Conservation (phyloP, 1,140 invertebrate genomes). For the Bombus ignitus region DNA sequence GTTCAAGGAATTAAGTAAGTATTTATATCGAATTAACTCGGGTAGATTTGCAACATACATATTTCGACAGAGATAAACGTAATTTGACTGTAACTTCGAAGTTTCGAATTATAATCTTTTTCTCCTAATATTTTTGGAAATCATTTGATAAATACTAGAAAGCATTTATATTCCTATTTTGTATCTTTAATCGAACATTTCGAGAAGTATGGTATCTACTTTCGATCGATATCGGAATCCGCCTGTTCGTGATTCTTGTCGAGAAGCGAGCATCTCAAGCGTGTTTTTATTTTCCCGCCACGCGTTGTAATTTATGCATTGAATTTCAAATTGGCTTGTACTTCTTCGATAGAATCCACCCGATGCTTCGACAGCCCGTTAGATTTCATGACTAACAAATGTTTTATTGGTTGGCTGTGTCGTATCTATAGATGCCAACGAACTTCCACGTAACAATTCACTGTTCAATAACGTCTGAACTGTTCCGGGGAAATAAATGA, state of each 20-base stretch:
- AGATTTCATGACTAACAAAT: slow-evolving; percentile 55
- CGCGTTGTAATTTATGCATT: slow-evolving; percentile 62
- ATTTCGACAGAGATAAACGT: neutral
- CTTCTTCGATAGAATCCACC: slow-evolving; percentile 32
- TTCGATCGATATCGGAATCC: neutral
- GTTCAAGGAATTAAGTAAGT: too few species aligned
- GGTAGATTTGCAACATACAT: neutral
- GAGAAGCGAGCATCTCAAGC: neutral
- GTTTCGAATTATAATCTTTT: neutral
- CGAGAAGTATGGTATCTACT: neutral
- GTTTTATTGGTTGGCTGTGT: slow-evolving; percentile 43
- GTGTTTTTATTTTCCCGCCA: slow-evolving; percentile 49
- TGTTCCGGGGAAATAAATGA: slow-evolving; percentile 47
- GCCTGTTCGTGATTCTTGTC: slow-evolving; percentile 35
- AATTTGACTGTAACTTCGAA: neutral
- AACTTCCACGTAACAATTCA: slow-evolving; percentile 50
- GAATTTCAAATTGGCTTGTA: slow-evolving; percentile 53
- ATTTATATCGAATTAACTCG: too few species aligned
- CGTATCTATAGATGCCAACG: slow-evolving; percentile 14
- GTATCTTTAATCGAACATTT: neutral
- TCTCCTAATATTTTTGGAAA: neutral
- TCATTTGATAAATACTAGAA: neutral
- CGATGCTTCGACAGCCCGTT: slow-evolving; percentile 46
- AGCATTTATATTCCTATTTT: neutral
- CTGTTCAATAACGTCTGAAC: slow-evolving; percentile 1